Evolutionary conservation across 2,888 invertebrate species (phyloP).

Genomic region (Acleris sparsana): DNA sequence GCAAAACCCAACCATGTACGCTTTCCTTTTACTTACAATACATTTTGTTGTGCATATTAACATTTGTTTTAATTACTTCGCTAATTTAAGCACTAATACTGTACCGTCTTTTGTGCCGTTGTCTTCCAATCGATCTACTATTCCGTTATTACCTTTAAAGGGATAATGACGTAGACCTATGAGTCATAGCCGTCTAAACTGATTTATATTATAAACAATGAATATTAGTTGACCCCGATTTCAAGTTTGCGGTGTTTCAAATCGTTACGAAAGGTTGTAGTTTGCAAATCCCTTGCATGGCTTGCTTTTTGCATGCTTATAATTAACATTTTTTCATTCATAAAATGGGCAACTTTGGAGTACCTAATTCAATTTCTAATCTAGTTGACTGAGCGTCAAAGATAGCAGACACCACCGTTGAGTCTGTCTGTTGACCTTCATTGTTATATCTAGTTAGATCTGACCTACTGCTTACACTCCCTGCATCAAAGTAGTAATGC

Average conservation of each 20-base stretch:
- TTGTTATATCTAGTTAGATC: slow-evolving; percentile 32
- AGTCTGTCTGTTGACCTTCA: slow-evolving; percentile 10
- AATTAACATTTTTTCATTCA: slow-evolving; percentile 20
- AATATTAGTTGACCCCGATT: slow-evolving; percentile 46
- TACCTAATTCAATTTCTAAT: background rate
- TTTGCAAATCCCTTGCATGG: slow-evolving; percentile 35
- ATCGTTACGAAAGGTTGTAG: background rate
- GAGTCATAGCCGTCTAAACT: slow-evolving; percentile 60
- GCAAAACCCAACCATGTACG: slow-evolving; percentile 65
- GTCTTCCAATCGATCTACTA: slow-evolving; percentile 52
- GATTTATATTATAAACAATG: slow-evolving; percentile 57
- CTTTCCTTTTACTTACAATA: slow-evolving; percentile 78
- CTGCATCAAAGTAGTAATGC: slow-evolving; percentile 2
- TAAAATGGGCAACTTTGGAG: slow-evolving; percentile 14
- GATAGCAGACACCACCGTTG: background rate
- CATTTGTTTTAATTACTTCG: slow-evolving; percentile 72
- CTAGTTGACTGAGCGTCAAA: background rate
- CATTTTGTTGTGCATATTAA: slow-evolving; percentile 71
- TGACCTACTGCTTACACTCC: slow-evolving; percentile 20
- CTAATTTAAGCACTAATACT: slow-evolving; percentile 51
- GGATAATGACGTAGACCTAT: slow-evolving; percentile 62
- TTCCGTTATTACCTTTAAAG: slow-evolving; percentile 48
- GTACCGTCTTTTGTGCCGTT: slow-evolving; percentile 43
- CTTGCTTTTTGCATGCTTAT: slow-evolving; percentile 38
- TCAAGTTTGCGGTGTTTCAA: slow-evolving; percentile 6